Percentiles rank a stretch among this genome's conserved stretches.
Conservation (phyloP, 2,797 vertebrate species). For the Eulemur rubriventer region DNA sequence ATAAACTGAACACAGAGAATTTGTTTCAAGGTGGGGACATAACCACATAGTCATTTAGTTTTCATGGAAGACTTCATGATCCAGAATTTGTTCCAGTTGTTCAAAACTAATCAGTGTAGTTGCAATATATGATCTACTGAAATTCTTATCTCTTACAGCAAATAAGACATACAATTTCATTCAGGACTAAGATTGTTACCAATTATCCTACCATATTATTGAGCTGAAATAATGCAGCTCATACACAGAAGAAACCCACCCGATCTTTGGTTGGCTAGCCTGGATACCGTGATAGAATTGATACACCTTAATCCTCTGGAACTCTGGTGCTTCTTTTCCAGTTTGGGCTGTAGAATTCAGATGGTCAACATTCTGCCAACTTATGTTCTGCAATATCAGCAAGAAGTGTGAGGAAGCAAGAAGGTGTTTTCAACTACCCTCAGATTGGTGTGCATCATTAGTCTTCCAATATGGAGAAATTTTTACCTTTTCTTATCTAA, state of each 20-base stretch:
- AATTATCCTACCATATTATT: not conserved
- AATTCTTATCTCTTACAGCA: not conserved
- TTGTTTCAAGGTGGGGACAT: not conserved
- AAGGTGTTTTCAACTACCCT: not conserved
- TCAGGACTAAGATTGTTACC: not conserved
- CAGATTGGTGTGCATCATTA: not conserved
- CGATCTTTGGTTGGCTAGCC: not conserved
- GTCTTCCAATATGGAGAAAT: not conserved
- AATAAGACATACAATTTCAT: not conserved
- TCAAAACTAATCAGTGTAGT: not conserved
- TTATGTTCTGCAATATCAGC: not conserved
- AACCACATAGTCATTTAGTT: not conserved
- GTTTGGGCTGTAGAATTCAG: not conserved
- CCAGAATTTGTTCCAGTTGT: not conserved
- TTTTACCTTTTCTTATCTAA: not conserved
- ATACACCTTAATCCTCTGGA: not conserved
- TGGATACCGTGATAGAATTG: not conserved
- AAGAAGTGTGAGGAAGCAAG: not conserved
- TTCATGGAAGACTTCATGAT: not conserved
- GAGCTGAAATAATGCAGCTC: not conserved
- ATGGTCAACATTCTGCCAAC: not conserved
- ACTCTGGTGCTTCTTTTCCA: not conserved
- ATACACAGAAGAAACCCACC: not conserved
- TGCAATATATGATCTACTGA: not conserved
- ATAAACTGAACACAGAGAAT: not conserved